Base-by-base conservation (phyloP, 2,888 invertebrate genomes). In the Operophtera brumata region DNA sequence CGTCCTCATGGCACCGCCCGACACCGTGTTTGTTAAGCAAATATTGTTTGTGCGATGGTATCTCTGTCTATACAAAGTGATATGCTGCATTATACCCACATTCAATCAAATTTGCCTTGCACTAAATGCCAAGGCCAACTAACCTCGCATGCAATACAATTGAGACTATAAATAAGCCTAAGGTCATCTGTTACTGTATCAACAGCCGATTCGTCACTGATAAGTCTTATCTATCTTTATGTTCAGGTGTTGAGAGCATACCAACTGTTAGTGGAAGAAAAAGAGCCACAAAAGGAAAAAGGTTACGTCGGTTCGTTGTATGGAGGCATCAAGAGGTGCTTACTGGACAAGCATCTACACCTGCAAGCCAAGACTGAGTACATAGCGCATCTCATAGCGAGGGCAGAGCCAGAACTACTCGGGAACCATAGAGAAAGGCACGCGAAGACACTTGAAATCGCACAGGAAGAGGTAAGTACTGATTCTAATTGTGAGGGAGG, bases 371-470 rank as follows among this genome's bases (percentile, higher is more conserved):
- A 96, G 86, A 96, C 96, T 69, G 96, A 97, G 70, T 97, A 96
- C 80, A 96, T 98, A 67, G 94, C 94, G 68, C 94, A 94, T 66
- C 92, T 98, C 47, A 96, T 98, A 73, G 94, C 94, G 48, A 93
- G 97, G 69, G 97, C 97, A 13, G 97, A 98, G 82, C 97, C 97
- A 7, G 98, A 98, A 83, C 91, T 97, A 42, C 93, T 96, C 64
- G 97, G 96, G 28, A 94, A 95, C 76, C 93, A 95, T 66, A 92
- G 97, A 59, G 98, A 98, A 82, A 92, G 98, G 52, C 98, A 98
- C 80, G 98, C 98, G 6, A 98, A 98, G 87, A 98, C 98, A n/a
- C 86, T 98, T 69, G 98, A 98, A 91, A 97, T 97, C 64, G 98
- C 98, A 67, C 98, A 98, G 86, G 97, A 98, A 85, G 98, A 98